A percentile compares a stretch with the other conserved stretches of the same genome.
Conservation (phyloP, 1,140 invertebrate species). For the Lanistes nyassanus region DNA sequence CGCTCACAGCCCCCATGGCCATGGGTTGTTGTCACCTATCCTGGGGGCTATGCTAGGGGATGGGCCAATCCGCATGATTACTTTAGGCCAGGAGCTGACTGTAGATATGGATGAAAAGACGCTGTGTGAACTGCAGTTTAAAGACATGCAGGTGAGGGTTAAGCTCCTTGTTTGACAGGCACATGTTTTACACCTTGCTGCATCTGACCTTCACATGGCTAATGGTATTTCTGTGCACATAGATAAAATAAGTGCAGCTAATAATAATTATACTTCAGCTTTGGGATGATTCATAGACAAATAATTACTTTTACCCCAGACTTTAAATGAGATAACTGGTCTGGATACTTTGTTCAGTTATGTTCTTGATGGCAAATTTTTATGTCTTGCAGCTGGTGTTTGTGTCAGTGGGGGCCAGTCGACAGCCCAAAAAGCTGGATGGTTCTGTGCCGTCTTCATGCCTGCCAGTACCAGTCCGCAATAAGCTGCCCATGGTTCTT, state of each 20-base stretch:
- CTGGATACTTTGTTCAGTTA: too few species aligned
- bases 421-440: conserved; percentile 75
- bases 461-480: conserved; percentile 77
- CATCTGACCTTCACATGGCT: not conserved
- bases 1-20: conserved; percentile 32
- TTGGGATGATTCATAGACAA: not conserved
- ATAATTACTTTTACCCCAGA: not conserved
- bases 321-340: too few species aligned
- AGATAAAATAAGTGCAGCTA: too few species aligned
- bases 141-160: conserved; percentile 77
- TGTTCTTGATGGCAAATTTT: too few species aligned
- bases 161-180: not conserved
- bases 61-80: conserved; percentile 89
- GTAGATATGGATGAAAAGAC: conserved; percentile 94
- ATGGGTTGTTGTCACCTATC: conserved; percentile 60
- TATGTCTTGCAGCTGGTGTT: conserved; percentile 78
- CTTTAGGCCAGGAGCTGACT: conserved; percentile 90
- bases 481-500: conserved; percentile 85
- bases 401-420: conserved; percentile 84
- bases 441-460: conserved; percentile 59
- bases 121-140: conserved; percentile 88
- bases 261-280: not conserved
- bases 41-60: conserved; percentile 73
- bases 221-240: too few species aligned
- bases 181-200: not conserved